A percentile compares a stretch with the other conserved stretches of the same genome.
Conservation (phyloP, 2,113 vertebrate genomes). For the Chaetops frenatus region DNA sequence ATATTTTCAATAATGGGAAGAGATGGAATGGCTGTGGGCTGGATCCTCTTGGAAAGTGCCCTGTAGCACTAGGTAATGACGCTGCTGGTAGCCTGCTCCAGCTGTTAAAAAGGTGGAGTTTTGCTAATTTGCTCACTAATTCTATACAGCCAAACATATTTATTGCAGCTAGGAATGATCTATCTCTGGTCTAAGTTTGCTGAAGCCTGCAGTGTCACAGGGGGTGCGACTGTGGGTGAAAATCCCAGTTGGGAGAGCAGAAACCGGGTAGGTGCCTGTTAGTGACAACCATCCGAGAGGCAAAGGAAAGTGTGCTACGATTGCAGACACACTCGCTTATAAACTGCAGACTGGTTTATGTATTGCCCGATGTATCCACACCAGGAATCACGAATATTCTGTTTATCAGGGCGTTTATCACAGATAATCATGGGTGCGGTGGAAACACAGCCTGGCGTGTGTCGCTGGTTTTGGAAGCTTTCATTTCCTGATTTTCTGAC, state of each 20-base stretch:
- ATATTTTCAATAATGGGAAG: neutral
- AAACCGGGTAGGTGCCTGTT: fast-evolving
- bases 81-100: neutral
- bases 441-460: neutral
- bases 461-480: neutral
- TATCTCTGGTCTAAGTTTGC: neutral
- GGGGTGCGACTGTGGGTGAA: neutral
- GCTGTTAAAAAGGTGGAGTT: neutral
- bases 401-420: neutral
- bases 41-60: neutral
- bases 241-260: neutral
- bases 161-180: neutral
- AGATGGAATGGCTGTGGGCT: neutral
- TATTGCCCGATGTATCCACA: neutral
- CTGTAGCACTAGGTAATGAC: neutral
- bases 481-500: neutral
- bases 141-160: neutral
- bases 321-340: neutral
- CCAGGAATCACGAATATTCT: neutral
- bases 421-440: neutral
- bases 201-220: neutral
- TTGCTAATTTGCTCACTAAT: neutral
- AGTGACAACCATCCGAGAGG: neutral
- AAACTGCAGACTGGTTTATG: fast-evolving
- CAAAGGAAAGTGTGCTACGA: neutral